These are phyloP conservation scores for Colossoma macropomum DNA, from an alignment of 2,113 vertebrate species.

Conservation along the genomic window DNA sequence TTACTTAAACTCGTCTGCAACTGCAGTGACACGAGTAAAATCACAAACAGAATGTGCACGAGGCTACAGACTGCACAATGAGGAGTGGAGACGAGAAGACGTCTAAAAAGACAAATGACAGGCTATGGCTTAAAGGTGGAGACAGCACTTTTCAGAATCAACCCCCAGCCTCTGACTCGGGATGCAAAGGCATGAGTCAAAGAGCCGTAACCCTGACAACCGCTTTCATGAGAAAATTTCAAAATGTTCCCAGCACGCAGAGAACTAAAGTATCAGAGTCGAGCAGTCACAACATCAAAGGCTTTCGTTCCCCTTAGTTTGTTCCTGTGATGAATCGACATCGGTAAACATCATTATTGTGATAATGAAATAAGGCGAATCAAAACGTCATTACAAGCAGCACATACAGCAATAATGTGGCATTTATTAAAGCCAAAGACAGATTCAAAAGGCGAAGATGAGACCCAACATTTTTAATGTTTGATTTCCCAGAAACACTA, in stretches of 20 bases:
- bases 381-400: background rate
- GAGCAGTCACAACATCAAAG: background rate
- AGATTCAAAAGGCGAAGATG: background rate
- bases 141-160: constrained; percentile 7
- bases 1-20: background rate
- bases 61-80: constrained; percentile 8
- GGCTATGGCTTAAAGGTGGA: background rate
- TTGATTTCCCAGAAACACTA: background rate
- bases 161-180: background rate
- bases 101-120: constrained; percentile 16
- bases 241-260: constrained; percentile 16
- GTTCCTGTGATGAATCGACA: constrained; percentile 5
- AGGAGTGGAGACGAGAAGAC: background rate
- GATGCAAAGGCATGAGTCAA: background rate
- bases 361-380: background rate
- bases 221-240: background rate
- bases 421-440: background rate
- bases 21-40: constrained; percentile 1
- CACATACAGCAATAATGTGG: background rate
- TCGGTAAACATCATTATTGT: background rate
- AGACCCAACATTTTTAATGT: background rate
- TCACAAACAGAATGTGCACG: background rate
- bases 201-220: constrained; percentile 22
- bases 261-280: background rate
- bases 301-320: background rate